Percentiles rank a stretch among this genome's conserved stretches.
Conservation (phyloP, 2,888 invertebrate species). For the Melinaea menophilus region DNA sequence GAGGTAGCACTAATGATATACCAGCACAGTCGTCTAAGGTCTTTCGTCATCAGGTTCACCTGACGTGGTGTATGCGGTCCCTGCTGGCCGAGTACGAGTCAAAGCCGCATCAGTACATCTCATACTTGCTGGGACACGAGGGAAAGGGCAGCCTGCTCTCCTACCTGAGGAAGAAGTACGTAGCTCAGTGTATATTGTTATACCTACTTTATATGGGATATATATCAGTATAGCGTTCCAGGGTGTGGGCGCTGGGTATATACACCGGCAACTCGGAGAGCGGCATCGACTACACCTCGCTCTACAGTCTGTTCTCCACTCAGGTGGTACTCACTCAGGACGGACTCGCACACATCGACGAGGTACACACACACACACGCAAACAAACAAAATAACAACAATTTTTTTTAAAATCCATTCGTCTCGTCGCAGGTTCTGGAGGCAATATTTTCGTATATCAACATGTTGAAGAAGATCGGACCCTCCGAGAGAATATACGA, state of each 20-base stretch:
- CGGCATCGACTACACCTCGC: slow-evolving; percentile 87
- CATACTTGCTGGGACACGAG: slow-evolving; percentile 90
- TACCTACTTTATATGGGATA: not conserved
- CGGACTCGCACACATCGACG: slow-evolving; percentile 83
- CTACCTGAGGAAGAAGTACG: slow-evolving; percentile 84
- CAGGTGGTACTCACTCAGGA: slow-evolving; percentile 86
- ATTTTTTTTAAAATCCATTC: too few relatives aligned
- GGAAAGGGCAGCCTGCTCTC: slow-evolving; percentile 90
- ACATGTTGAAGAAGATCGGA: slow-evolving; percentile 82
- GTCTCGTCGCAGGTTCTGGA: slow-evolving; percentile 79
- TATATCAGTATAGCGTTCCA: slow-evolving; percentile 37
- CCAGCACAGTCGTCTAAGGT: too few relatives aligned
- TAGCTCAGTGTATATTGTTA: not conserved
- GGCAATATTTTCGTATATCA: slow-evolving; percentile 87
- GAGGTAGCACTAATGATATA: not conserved
- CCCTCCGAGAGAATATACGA: slow-evolving; percentile 83
- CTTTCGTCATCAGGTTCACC: slow-evolving; percentile 50
- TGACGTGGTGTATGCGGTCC: slow-evolving; percentile 72
- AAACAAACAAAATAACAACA: not conserved
- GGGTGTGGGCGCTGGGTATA: slow-evolving; percentile 86
- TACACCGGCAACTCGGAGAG: slow-evolving; percentile 84
- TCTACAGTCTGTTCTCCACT: slow-evolving; percentile 86
- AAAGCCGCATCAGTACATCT: slow-evolving; percentile 87
- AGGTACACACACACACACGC: slow-evolving; percentile 51
- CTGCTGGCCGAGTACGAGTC: slow-evolving; percentile 80